Base-by-base conservation (phyloP, 2,797 vertebrate species). In the Danio albolineatus region DNA sequence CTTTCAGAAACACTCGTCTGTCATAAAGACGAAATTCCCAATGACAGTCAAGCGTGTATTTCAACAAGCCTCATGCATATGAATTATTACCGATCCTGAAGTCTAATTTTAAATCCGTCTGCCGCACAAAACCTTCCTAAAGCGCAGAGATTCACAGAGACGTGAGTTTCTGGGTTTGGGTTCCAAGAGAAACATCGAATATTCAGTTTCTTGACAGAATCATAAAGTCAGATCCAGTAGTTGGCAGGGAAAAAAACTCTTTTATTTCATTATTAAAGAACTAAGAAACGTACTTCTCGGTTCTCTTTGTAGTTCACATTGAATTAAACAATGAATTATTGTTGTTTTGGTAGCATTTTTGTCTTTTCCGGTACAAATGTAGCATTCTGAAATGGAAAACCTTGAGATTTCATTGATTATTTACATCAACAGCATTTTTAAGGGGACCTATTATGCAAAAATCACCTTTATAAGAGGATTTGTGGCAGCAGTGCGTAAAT, bases 81-180 rank as follows among this genome's bases (percentile, higher is more conserved):
- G 19, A 83, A 83, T 79, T 83, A 79, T 76, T 79, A 69, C 72
- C 69, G 69, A 78, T 14, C 28, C 53, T 60, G 41, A 44, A 79
- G 71, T 83, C 76, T 44, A 28, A 38, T 78, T 84, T 71, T 78
- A 73, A 84, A 78, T 39, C 56, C 13, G 57, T 71, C 49, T 71
- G 39, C 28, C 16, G 0, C 4, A 59, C 60, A 59, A 61, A 57
- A 66, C 60, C 56, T 59, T 57, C 59, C 49, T 65, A 76, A 53
- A 54, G 19, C 7, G 10, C 39, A 54, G 16, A 19, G 12, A 19
- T 56, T 62, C 49, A 36, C n/a, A 81, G 64, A 69, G 71, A 79
- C 5, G 5, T 7, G 14, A 1, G 75, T 44, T 54, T 57, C 28
- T 69, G 21, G 44, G 44, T n/a, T 76, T 65, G 65, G 16, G 39